Base-by-base conservation (phyloP, 1,140 invertebrate species). In the Pygmarrhopalites habei region DNA sequence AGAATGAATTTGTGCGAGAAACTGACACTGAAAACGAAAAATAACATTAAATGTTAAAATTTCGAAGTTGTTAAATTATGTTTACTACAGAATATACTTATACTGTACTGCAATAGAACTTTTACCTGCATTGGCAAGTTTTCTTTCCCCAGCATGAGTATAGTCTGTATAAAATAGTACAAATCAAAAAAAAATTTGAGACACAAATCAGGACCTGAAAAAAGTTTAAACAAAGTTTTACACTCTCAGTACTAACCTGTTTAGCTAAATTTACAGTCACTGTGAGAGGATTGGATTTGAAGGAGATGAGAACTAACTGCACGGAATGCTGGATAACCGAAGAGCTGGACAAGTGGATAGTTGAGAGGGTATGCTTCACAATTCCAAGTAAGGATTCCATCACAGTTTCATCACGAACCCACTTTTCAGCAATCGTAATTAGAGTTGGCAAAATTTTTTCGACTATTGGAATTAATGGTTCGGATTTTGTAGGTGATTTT, bases 381-480 rank as follows among this genome's bases (percentile, higher is more conserved):
- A 70, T 70, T 1, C 66, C 61, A 43, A 70, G 62, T 4, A 70
- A 47, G 12, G 65, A 47, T 41, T 67, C 66, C 63, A 70, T 70
- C 7, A 68, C 66, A 17, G 62, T 57, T 61, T 68, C 65, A 43
- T 70, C 69, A 23, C 59, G 47, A 15, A 62, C 63, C 69, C 69
- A 70, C 21, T 65, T 70, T 44, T 70, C 69, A 19, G 64, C 61
- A 1, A 70, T 19, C 17, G 60, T 58, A 35, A 68, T 53, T 23
- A 70, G 58, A 52, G 60, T 64, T 1, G 69, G 69, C n/a, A 70
- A 52, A 55, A 70, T 67, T 64, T 70, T 63, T 44, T 70, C 65
- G 1, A 70, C 60, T 12, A 70, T 60, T n/a, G 69, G 69, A 35
- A 70, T 61, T 15, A 70, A 25, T 1, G 69, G 69, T 61, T 67